Conservation (phyloP, 2,797 vertebrate species). For the Neosilurus hyrtlii region DNA sequence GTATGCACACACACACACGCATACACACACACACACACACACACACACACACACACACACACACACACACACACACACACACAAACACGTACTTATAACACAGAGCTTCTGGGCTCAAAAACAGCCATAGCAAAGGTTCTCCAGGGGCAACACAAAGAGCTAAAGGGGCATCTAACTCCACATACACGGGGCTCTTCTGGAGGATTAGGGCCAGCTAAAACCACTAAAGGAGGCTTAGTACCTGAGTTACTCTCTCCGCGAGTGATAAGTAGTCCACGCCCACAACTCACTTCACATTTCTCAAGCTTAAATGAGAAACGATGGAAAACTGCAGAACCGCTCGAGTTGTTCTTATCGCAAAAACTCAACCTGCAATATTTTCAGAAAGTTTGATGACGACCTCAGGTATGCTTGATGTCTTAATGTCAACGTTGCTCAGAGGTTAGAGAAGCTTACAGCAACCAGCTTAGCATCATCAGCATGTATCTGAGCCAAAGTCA, state of each 20-base stretch:
- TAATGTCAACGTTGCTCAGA: neutral
- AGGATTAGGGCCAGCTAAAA: slow-evolving; percentile 54
- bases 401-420: neutral
- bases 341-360: neutral
- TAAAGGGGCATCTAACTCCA: slow-evolving; percentile 45
- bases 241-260: slow-evolving; percentile 42
- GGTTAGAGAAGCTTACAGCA: neutral
- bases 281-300: slow-evolving; percentile 28
- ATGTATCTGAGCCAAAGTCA: neutral
- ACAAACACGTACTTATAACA: slow-evolving; percentile 21
- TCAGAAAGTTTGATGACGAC: neutral
- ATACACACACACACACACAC: slow-evolving; percentile 34
- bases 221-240: slow-evolving; percentile 53
- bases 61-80: slow-evolving; percentile 40
- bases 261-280: slow-evolving; percentile 53
- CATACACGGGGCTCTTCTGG: slow-evolving; percentile 40
- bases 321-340: neutral
- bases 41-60: slow-evolving; percentile 29
- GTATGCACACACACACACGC: slow-evolving; percentile 32
- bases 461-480: neutral
- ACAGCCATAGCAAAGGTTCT: slow-evolving; percentile 51
- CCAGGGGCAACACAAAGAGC: slow-evolving; percentile 49
- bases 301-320: neutral
- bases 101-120: slow-evolving; percentile 45
- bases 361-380: neutral